phyloP scores from a whole-genome alignment of 1,140 invertebrate genomes.

The Drosophila kanapiae region DNA sequence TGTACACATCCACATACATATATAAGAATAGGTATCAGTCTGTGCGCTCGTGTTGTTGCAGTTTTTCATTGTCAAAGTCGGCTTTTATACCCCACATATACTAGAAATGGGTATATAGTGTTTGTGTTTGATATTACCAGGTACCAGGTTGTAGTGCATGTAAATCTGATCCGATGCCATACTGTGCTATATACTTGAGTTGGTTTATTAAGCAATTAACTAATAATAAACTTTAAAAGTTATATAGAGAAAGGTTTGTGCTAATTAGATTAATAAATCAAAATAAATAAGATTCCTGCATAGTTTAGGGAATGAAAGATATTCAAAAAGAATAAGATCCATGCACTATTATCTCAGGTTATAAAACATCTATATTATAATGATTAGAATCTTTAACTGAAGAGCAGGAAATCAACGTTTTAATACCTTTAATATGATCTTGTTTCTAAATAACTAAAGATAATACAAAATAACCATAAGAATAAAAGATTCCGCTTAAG shows the following conservation, averaged over 20 bases:
- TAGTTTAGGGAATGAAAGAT: too few relatives aligned
- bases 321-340: too few relatives aligned
- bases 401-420: not conserved
- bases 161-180: not conserved
- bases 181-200: not conserved
- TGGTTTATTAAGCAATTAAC: not conserved
- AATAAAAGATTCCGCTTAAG: not conserved
- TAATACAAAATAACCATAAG: not conserved
- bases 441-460: not conserved
- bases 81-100: constrained; percentile 20
- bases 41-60: constrained; percentile 4
- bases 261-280: not conserved
- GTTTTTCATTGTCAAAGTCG: constrained; percentile 67
- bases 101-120: constrained; percentile 11
- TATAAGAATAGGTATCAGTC: not conserved
- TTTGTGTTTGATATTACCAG: constrained; percentile 28
- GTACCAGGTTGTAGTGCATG: not conserved
- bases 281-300: not conserved
- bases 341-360: too few relatives aligned
- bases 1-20: not conserved
- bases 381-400: not conserved
- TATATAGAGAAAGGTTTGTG: too few relatives aligned
- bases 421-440: not conserved
- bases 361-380: not conserved
- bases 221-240: not conserved